Evolutionary conservation across 2,113 vertebrate genomes (phyloP), one percentile per base, ranked within the genome.

Genomic region (Burhinus oedicnemus): DNA sequence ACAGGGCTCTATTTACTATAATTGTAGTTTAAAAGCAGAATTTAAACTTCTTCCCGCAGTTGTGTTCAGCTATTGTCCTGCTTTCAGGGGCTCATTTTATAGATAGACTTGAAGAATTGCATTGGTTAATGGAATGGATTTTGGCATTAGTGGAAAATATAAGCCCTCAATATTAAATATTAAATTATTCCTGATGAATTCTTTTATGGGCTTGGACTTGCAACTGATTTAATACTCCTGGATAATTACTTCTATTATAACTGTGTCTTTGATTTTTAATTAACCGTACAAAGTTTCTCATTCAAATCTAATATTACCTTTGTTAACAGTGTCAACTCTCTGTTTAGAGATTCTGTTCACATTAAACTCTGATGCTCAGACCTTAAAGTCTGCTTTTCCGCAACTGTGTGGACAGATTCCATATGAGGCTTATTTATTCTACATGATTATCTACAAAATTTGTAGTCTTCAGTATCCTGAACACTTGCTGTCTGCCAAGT

Each of bases 171-270:
- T 96, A 97, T 97, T 42, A 97, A 97, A 96, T 96, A 92, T 96
- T 85, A 97, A 97, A 98, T 98, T 97, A 95, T 95, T 98, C 95
- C 91, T 95, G 97, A 98, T 97, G 97, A 97, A 97, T 97, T 95
- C 95, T 95, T 98, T 96, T 97, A 97, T 88, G 76, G 85, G 57
- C 95, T 97, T 20, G 90, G 88, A 82, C 94, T 95, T 92, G 96
- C 86, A 95, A 93, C 93, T 23, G 85, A 96, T 94, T 95, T 96
- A 97, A 93, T 89, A 77, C 93, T 92, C 91, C 91, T 71, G 95
- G 91, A 95, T 96, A 97, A 98, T 96, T 93, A 91, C 96, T 97
- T 96, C 92, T 90, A 78, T 96, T 94, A 90, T 96, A 75, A 85
- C 79, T 62, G 34, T 84, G 49, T 82, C 86, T 97, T 95, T 90